phyloP scores from a whole-genome alignment of 2,113 vertebrate genomes.

The Amphiprion ocellaris region DNA sequence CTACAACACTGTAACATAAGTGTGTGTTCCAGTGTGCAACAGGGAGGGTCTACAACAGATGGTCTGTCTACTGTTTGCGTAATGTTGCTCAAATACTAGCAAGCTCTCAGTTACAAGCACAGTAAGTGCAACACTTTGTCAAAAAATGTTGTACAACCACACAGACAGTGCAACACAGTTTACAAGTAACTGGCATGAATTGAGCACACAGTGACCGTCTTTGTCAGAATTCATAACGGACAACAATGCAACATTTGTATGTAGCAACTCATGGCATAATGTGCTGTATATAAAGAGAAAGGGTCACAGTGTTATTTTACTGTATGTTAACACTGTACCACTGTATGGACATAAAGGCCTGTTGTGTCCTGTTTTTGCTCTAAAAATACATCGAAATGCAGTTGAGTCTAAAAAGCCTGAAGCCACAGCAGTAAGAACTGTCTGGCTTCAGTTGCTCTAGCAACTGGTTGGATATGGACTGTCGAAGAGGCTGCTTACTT shows the following conservation, averaged over 20 bases:
- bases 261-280: not conserved
- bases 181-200: constrained; percentile 6
- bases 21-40: constrained; percentile 37
- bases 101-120: constrained; percentile 16
- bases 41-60: constrained; percentile 54
- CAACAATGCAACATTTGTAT: not conserved
- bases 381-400: constrained; percentile 61
- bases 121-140: constrained; percentile 20
- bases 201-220: not conserved
- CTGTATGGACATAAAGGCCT: constrained; percentile 14
- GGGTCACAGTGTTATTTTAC: not conserved
- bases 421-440: constrained; percentile 55
- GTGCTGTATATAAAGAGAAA: not conserved
- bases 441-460: constrained; percentile 76
- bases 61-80: constrained; percentile 36
- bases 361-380: constrained; percentile 43
- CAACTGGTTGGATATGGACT: constrained; percentile 69
- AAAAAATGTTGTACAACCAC: not conserved
- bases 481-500: constrained; percentile 48
- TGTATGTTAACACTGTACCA: not conserved
- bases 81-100: constrained; percentile 33
- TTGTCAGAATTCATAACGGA: not conserved
- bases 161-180: constrained; percentile 1
- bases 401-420: constrained; percentile 54
- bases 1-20: constrained; percentile 46